These are phyloP conservation scores for Psilopsiagon aymara DNA, from an alignment of 2,113 vertebrate species.

Conservation along the genomic window DNA sequence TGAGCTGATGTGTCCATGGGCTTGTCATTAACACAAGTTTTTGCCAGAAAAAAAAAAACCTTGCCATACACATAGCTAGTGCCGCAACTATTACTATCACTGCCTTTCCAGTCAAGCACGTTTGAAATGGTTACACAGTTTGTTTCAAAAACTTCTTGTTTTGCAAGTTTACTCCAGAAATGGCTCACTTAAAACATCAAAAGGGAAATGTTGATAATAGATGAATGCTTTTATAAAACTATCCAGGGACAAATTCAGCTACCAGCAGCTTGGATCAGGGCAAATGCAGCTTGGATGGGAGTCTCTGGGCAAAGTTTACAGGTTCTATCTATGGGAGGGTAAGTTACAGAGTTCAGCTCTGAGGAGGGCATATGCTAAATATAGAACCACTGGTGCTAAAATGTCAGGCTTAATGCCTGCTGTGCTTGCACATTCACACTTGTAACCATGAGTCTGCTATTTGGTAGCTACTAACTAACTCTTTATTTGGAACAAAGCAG, in stretches of 20 bases:
- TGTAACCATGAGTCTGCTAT: not conserved
- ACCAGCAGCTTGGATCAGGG: not conserved
- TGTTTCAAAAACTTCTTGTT: constrained; percentile 34
- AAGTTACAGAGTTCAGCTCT: not conserved
- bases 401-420: not conserved
- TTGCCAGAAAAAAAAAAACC: not conserved
- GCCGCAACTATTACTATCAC: not conserved
- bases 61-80: not conserved
- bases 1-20: not conserved
- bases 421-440: not conserved
- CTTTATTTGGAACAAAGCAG: not conserved
- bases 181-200: constrained; percentile 7
- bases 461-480: not conserved
- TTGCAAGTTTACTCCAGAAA: constrained; percentile 17
- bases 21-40: not conserved
- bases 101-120: not conserved
- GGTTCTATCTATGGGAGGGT: not conserved
- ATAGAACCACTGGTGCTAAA: not conserved
- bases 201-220: constrained; percentile 26
- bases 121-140: constrained; percentile 26
- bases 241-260: not conserved
- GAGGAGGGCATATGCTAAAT: not conserved
- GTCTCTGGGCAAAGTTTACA: not conserved
- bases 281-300: not conserved
- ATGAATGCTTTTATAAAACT: not conserved